phyloP scores from a whole-genome alignment of 2,113 vertebrate genomes.

The Spea multiplicata region DNA sequence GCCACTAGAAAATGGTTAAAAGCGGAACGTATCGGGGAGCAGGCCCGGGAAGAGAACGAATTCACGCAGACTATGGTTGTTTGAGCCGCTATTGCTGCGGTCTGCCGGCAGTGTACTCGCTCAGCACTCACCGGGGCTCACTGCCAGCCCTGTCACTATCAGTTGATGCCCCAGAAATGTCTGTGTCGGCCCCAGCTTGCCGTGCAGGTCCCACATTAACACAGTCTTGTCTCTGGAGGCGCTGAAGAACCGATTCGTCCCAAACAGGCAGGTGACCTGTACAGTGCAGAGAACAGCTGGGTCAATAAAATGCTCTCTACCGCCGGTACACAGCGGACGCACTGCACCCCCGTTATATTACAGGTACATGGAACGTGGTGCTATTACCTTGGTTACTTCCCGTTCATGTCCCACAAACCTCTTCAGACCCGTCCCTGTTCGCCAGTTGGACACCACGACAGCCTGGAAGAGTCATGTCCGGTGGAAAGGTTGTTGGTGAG shows the following conservation, averaged over 20 bases:
- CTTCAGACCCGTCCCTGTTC: slow-evolving; percentile 73
- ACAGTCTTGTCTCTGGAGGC: slow-evolving; percentile 86
- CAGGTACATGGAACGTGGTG: no score
- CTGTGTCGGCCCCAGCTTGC: slow-evolving; percentile 70
- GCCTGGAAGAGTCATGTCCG: slow-evolving; percentile 60
- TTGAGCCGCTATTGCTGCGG: neutral
- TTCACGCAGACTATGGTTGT: no score
- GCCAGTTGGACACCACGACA: slow-evolving; percentile 88
- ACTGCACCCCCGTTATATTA: neutral
- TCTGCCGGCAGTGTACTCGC: neutral
- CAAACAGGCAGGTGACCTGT: slow-evolving; percentile 75
- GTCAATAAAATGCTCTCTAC: no score
- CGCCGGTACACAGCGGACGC: neutral
- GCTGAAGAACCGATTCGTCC: slow-evolving; percentile 84
- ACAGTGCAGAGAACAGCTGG: neutral
- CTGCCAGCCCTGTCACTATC: slow-evolving; percentile 87
- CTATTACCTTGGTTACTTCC: slow-evolving; percentile 89
- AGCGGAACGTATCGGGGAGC: no score
- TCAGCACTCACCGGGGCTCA: slow-evolving; percentile 76
- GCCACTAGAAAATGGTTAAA: no score
- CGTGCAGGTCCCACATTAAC: slow-evolving; percentile 84
- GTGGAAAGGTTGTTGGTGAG: no score
- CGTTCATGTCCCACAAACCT: slow-evolving; percentile 80
- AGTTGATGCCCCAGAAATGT: slow-evolving; percentile 81
- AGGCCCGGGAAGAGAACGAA: no score